Conservation (phyloP, 2,888 invertebrate genomes). For the Chromoteleia sp. region DNA sequence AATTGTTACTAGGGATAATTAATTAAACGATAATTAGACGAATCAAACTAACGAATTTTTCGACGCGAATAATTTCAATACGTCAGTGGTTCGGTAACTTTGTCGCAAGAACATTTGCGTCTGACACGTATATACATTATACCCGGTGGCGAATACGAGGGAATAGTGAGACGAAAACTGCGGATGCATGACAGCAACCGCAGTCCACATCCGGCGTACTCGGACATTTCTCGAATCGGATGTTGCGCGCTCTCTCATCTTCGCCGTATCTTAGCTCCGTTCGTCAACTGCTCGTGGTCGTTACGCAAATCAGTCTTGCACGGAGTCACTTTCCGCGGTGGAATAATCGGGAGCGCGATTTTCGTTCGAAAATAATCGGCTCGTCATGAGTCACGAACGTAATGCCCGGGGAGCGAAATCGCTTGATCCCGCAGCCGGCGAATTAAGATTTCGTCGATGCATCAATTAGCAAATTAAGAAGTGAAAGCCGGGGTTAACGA, state of each 20-base stretch:
- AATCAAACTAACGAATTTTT: conserved; percentile 33
- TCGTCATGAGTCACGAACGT: conserved; percentile 68
- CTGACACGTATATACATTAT: conserved; percentile 71
- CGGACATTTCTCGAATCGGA: conserved; percentile 74
- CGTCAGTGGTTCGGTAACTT: conserved; percentile 56
- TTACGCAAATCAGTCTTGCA: conserved; percentile 72
- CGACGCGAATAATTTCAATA: conserved; percentile 26
- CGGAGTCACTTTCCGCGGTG: conserved; percentile 70
- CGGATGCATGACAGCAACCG: conserved; percentile 84
- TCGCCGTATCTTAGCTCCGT: conserved; percentile 69
- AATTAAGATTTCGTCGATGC: conserved; percentile 68
- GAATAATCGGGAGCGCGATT: conserved; percentile 67
- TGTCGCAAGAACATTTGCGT: conserved; percentile 68
- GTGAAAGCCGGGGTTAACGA: conserved; percentile 67
- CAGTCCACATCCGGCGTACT: conserved; percentile 84
- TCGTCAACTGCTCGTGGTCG: conserved; percentile 71
- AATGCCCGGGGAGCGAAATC: conserved; percentile 48
- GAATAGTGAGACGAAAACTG: conserved; percentile 71
- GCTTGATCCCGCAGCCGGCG: conserved; percentile 48
- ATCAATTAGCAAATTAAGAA: conserved; percentile 71
- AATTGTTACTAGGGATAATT: too few species aligned
- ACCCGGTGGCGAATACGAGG: conserved; percentile 66
- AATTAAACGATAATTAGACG: background rate
- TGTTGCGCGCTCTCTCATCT: conserved; percentile 73
- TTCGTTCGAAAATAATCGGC: conserved; percentile 69